Conservation (phyloP, 2,888 invertebrate species). For the Steinernema scapterisci region DNA sequence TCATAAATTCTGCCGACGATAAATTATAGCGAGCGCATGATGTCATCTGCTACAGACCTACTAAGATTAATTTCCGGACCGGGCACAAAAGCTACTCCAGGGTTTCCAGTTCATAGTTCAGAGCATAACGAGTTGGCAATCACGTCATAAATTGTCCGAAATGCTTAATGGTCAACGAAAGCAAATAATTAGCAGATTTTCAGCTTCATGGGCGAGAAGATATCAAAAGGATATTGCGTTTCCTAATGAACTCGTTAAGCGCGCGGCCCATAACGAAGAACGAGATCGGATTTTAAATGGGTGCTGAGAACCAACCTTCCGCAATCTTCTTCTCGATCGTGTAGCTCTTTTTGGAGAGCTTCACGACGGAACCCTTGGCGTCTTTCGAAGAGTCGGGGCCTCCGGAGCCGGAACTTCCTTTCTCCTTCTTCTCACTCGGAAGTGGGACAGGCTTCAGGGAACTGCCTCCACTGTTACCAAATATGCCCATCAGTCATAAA, state of each 20-base stretch:
- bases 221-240: background rate
- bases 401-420: slow-evolving; percentile 29
- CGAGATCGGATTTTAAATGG: background rate
- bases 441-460: slow-evolving; percentile 40
- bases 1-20: background rate
- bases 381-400: slow-evolving; percentile 64
- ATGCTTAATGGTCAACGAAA: too few relatives aligned
- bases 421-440: slow-evolving; percentile 51
- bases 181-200: too few relatives aligned
- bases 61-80: slow-evolving; percentile 14
- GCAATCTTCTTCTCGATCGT: slow-evolving; percentile 63
- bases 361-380: slow-evolving; percentile 55
- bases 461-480: slow-evolving; percentile 31
- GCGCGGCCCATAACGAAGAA: background rate
- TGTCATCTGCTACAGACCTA: background rate
- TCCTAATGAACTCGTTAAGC: background rate
- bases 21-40: background rate
- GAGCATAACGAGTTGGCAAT: too few relatives aligned
- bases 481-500: slow-evolving; percentile 32
- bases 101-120: too few relatives aligned
- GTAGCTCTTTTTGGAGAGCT: slow-evolving; percentile 55
- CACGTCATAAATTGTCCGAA: too few relatives aligned
- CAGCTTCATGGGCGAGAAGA: too few relatives aligned
- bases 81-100: too few relatives aligned
- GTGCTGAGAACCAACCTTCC: slow-evolving; percentile 54